Evolutionary conservation across 2,888 invertebrate species (phyloP).

Genomic region (Eupithecia insigniata): DNA sequence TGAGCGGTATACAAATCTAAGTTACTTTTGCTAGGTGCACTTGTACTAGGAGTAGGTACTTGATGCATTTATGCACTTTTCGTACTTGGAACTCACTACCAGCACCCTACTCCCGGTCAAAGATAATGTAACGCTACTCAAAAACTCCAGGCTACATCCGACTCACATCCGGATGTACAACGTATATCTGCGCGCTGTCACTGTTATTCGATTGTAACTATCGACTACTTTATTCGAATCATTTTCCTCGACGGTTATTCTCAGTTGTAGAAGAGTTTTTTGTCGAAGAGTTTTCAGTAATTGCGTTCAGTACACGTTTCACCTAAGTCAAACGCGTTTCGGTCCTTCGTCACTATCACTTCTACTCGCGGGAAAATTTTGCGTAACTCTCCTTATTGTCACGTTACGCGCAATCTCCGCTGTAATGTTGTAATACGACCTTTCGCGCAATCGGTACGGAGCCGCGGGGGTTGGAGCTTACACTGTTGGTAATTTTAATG

Average conservation of each 20-base stretch:
- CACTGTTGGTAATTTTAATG: neutral
- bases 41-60: too few species aligned
- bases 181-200: neutral
- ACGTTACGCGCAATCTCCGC: neutral
- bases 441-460: too few species aligned
- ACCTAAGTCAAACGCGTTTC: neutral
- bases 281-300: neutral
- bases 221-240: neutral
- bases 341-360: conserved; percentile 3
- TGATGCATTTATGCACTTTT: neutral
- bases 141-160: too few species aligned
- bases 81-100: conserved; percentile 1
- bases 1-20: too few species aligned
- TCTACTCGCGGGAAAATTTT: neutral
- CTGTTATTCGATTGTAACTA: neutral
- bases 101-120: too few species aligned
- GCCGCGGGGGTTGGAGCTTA: too few species aligned
- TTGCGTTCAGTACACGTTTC: too few species aligned
- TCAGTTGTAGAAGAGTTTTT: neutral
- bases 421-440: too few species aligned
- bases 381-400: neutral
- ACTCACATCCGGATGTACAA: conserved; percentile 1
- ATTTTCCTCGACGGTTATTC: neutral
- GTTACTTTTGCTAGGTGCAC: too few species aligned
- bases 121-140: too few species aligned